Conservation (phyloP, 2,113 vertebrate species). For the Ceratotherium simum region DNA sequence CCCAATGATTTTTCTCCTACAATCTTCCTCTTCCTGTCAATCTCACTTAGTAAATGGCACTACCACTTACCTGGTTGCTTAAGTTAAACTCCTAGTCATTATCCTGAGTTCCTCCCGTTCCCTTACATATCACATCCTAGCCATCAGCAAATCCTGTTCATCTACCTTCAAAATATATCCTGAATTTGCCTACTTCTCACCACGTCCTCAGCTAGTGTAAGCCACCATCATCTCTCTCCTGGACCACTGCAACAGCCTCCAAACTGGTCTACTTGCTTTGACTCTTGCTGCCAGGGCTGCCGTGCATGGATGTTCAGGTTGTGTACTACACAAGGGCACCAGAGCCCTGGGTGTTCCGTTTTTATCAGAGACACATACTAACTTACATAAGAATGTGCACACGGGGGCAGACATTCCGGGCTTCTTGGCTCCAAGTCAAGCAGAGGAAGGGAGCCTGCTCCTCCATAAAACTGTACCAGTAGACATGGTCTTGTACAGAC, state of each 20-base stretch:
- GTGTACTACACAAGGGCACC: background rate
- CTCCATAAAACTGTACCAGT: background rate
- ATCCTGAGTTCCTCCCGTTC: background rate
- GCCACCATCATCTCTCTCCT: background rate
- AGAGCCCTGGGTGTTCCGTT: constrained; percentile 25
- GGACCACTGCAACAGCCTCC: background rate
- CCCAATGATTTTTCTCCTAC: background rate
- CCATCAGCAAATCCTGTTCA: background rate
- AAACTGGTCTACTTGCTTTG: background rate
- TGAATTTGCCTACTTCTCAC: background rate
- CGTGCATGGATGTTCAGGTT: constrained; percentile 13
- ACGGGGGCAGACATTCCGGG: constrained; percentile 27
- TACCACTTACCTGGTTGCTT: background rate
- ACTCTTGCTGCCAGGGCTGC: background rate
- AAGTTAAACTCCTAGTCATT: background rate
- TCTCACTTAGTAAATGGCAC: background rate
- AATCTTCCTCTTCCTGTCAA: background rate
- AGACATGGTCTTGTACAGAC: background rate
- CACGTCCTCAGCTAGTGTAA: background rate
- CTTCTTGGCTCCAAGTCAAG: constrained; percentile 15
- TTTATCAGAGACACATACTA: constrained; percentile 32
- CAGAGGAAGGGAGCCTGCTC: background rate
- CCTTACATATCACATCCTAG: background rate
- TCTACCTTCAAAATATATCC: constrained; percentile 26
- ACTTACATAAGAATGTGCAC: constrained; percentile 42